phyloP scores from a whole-genome alignment of 35 echinoderm and acorn worm genomes.

The Diadema setosum region DNA sequence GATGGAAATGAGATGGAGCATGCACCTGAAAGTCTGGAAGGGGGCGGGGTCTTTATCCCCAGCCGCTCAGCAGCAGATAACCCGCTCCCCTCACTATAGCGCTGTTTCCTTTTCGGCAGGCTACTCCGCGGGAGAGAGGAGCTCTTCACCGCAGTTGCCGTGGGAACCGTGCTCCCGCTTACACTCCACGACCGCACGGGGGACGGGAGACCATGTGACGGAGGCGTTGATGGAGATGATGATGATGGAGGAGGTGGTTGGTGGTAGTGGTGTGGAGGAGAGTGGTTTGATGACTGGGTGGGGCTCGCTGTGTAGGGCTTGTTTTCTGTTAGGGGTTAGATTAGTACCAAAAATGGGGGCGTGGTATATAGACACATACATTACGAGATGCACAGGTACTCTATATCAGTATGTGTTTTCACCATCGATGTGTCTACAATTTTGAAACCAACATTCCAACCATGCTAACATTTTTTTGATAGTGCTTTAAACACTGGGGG shows the following conservation, averaged over 20 bases:
- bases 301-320: background rate
- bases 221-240: background rate
- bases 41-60: conserved; percentile 82
- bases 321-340: background rate
- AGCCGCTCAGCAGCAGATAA: conserved; percentile 80
- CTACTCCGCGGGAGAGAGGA: conserved; percentile 37
- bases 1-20: conserved; percentile 27
- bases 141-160: background rate
- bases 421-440: too few species aligned
- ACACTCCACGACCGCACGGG: background rate
- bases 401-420: too few species aligned
- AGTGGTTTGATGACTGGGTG: background rate
- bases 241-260: background rate
- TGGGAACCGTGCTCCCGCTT: background rate
- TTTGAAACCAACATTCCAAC: too few species aligned
- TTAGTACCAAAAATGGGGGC: conserved; percentile 9
- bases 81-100: conserved; percentile 44
- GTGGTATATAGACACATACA: too few species aligned
- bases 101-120: conserved; percentile 31
- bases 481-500: too few species aligned
- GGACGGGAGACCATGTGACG: background rate
- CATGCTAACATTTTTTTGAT: too few species aligned
- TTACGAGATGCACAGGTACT: too few species aligned
- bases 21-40: conserved; percentile 72
- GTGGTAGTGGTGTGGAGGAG: background rate